Conservation (phyloP, 2,888 invertebrate genomes). For the Zygothrica quintamaculata region DNA sequence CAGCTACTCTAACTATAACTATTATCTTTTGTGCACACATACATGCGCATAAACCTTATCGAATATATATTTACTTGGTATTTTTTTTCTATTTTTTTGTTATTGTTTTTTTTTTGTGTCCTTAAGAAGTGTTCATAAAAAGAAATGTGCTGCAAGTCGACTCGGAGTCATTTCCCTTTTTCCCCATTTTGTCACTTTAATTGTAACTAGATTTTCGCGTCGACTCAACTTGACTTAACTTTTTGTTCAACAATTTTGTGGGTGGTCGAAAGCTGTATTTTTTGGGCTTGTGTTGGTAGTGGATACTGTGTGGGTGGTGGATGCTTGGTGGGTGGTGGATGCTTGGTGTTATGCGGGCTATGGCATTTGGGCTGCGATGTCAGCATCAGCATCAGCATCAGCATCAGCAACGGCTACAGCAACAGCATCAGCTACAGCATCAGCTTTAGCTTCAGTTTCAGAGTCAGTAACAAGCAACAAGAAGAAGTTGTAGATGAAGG, state of each 20-base stretch:
- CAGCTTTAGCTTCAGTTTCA: constrained; percentile 61
- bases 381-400: constrained; percentile 61
- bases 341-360: constrained; percentile 26
- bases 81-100: neutral
- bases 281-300: neutral
- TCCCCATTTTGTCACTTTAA: constrained; percentile 60
- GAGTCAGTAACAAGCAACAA: constrained; percentile 9
- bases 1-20: too few relatives aligned
- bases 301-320: neutral
- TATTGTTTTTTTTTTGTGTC: neutral
- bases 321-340: neutral
- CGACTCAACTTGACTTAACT: constrained; percentile 32
- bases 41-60: too few relatives aligned
- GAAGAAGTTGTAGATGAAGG: neutral
- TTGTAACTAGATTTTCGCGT: constrained; percentile 61
- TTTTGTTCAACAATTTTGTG: constrained; percentile 40
- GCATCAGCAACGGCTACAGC: constrained; percentile 3
- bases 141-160: neutral
- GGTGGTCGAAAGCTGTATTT: too few relatives aligned
- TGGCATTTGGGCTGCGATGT: constrained; percentile 51
- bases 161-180: constrained; percentile 6
- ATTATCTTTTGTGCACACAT: too few relatives aligned
- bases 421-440: constrained; percentile 37
- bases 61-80: neutral
- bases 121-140: neutral